Base-by-base conservation (phyloP, 2,888 invertebrate genomes). In the Noctua pronuba region DNA sequence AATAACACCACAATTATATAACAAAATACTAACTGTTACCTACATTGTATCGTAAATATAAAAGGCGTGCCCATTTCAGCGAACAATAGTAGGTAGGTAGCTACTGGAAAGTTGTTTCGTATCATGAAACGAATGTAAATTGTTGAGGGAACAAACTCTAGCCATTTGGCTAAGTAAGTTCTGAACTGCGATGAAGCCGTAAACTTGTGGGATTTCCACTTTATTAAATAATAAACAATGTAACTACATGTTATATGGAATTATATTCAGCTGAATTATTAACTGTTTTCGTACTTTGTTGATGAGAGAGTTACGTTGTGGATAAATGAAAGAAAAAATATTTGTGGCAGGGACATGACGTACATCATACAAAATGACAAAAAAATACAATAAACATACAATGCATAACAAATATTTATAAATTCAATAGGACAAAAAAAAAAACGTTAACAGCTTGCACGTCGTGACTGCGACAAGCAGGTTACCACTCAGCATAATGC, bases 211-310 rank as follows among this genome's bases (percentile, higher is more conserved):
- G 89, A 92, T 92, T 92, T 91, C 90, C 86, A 90, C 89, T 91
- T 92, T 92, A 93, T 93, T 92, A 92, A 91, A 92, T 92, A 92
- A 91, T 92, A 92, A 92, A 92, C 90, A 91, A 88, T 89, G 88
- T 89, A 89, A 89, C 84, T 88, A 88, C 81, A 88, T 76, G 83
- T 74, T 88, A 81, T 80, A 79, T 78, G 80, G 71, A 75, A 82
- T 83, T 87, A 86, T 87, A 87, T 84, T 79, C 44, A n/a, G 78
- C 28, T 86, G 49, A 80, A 80, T 81, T 77, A 80, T 81, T 44
- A 71, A 80, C 67, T 79, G 49, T 66, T 79, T 70, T 52, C 75
- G 64, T 79, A 80, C 58, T 77, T 80, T 79, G 71, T 77, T 76
- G 71, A 82, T 78, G 58, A 70, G 41, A 68, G 13, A 49, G 4